Percentiles rank a stretch among this genome's conserved stretches.
Conservation (phyloP, 2,888 invertebrate species). For the Dione juno region DNA sequence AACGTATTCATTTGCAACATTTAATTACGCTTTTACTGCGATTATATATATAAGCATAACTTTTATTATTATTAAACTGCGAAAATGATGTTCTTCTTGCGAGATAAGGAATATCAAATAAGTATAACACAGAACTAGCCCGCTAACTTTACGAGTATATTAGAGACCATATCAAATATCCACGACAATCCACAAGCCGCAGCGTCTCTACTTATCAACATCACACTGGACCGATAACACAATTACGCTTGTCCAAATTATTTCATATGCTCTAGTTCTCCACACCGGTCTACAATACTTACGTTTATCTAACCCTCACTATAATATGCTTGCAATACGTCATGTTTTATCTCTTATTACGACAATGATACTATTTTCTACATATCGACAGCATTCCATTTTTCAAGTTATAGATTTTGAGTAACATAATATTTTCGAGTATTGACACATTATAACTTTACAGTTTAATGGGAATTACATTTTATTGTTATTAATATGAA, state of each 20-base stretch:
- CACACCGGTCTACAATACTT: conserved; percentile 2
- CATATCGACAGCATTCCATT: conserved; percentile 8
- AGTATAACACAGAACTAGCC: no score
- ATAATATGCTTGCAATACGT: conserved; percentile 16
- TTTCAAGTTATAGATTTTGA: not conserved
- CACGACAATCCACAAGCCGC: no score
- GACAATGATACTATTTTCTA: conserved; percentile 17
- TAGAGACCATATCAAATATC: no score
- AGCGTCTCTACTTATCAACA: conserved; percentile 34
- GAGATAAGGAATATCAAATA: no score
- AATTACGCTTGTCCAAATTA: conserved; percentile 31
- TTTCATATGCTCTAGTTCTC: conserved; percentile 35
- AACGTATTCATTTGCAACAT: no score
- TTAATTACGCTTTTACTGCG: no score
- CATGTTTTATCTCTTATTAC: conserved; percentile 30
- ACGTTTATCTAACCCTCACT: conserved; percentile 20
- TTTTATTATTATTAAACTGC: no score
- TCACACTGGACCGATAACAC: conserved; percentile 34
- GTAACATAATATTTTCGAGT: not conserved
- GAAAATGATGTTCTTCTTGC: no score
- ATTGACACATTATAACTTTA: not conserved
- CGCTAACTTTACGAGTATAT: no score
- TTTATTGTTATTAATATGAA: no score
- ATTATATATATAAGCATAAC: no score
- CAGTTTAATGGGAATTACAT: not conserved